These are phyloP conservation scores for Andrena bicolor DNA, from an alignment of 2,888 invertebrate genomes.

Conservation along the genomic window DNA sequence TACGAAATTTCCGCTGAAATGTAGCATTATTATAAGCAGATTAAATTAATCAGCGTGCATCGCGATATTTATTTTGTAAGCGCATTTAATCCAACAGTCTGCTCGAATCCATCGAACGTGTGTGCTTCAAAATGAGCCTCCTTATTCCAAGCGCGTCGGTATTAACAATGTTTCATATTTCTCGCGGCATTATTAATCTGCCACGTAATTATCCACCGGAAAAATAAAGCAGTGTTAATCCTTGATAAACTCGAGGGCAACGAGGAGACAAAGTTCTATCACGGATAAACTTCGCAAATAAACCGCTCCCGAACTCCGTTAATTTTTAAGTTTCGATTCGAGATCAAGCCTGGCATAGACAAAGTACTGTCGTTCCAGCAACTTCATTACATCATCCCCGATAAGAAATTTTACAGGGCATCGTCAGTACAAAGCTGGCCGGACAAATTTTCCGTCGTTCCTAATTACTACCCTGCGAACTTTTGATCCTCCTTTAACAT, in stretches of 20 bases:
- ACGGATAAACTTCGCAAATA: background rate
- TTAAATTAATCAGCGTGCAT: background rate
- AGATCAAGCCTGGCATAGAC: background rate
- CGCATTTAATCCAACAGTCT: background rate
- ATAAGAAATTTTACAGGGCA: slow-evolving; percentile 49
- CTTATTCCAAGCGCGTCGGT: background rate
- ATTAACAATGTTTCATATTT: slow-evolving; percentile 17
- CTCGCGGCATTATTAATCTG: background rate
- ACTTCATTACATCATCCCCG: slow-evolving; percentile 24
- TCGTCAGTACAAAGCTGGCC: slow-evolving; percentile 10
- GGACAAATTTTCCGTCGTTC: slow-evolving; percentile 25
- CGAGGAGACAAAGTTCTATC: background rate
- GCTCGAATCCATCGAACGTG: background rate
- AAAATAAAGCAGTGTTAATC: slow-evolving; percentile 17
- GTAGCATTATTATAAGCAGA: background rate
- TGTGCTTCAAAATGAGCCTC: background rate
- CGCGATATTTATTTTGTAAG: background rate
- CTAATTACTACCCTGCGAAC: slow-evolving; percentile 14
- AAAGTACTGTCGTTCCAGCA: slow-evolving; percentile 15
- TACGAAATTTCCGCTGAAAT: background rate
- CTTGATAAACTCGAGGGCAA: background rate
- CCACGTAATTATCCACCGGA: background rate
- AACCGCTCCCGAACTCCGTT: slow-evolving; percentile 29
- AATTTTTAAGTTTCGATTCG: slow-evolving; percentile 40
- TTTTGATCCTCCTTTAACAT: slow-evolving; percentile 4